Evolutionary conservation across 1,140 invertebrate genomes (phyloP).

Genomic region (Eumaeus atala): DNA sequence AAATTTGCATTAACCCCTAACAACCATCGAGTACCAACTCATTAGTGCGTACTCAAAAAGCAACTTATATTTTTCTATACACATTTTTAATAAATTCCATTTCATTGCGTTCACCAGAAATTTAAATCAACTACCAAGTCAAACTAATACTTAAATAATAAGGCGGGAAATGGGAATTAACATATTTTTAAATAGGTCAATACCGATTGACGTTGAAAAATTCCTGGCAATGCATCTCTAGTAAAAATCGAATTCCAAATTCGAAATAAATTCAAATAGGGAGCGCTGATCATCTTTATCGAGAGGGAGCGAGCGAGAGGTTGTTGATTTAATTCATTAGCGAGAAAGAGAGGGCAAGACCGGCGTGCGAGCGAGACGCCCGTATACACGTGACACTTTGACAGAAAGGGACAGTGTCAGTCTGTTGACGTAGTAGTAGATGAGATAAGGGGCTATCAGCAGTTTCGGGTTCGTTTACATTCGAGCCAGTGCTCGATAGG

Average conservation of each 20-base stretch:
- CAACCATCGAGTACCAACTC: too few relatives aligned
- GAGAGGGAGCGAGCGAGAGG: conserved; percentile 56
- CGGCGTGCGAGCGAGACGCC: conserved; percentile 38
- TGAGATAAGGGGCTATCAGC: conserved; percentile 71
- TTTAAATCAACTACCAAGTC: too few relatives aligned
- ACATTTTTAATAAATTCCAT: too few relatives aligned
- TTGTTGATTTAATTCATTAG: conserved; percentile 71
- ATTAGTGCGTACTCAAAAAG: too few relatives aligned
- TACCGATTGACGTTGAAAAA: conserved; percentile 6
- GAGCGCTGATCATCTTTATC: conserved; percentile 58
- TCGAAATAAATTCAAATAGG: conserved; percentile 65
- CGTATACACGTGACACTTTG: conserved; percentile 21
- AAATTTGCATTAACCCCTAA: too few relatives aligned
- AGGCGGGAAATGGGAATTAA: background rate
- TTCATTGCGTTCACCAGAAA: too few relatives aligned
- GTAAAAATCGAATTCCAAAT: conserved; percentile 49
- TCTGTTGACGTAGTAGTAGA: conserved; percentile 70
- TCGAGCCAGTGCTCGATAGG: conserved; percentile 36
- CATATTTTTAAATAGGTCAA: conserved; percentile 12
- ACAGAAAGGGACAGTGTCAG: conserved; percentile 38
- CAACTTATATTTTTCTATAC: too few relatives aligned
- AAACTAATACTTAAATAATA: too few relatives aligned
- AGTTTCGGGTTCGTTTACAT: conserved; percentile 43
- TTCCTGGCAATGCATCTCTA: conserved; percentile 19
- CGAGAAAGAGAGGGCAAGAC: conserved; percentile 39